A percentile compares a stretch with the other conserved stretches of the same genome.
Evolutionary conservation across 2,888 invertebrate genomes (phyloP).

Genomic region (Ectropis crepuscularia): DNA sequence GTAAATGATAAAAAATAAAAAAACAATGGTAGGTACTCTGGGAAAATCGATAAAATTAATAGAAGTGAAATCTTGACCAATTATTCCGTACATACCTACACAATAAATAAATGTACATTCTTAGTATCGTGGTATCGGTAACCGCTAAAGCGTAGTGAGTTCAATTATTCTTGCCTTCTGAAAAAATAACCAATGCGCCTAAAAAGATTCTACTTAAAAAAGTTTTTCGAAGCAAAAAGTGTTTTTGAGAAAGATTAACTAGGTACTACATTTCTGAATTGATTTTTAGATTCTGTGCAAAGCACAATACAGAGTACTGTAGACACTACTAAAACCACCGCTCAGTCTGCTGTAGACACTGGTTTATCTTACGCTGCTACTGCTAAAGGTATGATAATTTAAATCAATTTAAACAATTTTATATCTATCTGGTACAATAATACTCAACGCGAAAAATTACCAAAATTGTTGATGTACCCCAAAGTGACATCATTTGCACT

Average conservation of each 20-base stretch:
- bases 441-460: background rate
- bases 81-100: too few species aligned
- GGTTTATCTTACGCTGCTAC: constrained; percentile 54
- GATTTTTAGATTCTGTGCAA: constrained; percentile 54
- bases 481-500: constrained; percentile 32
- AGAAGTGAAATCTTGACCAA: too few species aligned
- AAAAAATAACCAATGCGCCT: too few species aligned
- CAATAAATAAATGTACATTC: too few species aligned
- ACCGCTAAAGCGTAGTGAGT: too few species aligned
- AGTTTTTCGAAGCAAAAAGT: too few species aligned
- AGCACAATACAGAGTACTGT: constrained; percentile 54
- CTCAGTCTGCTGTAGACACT: constrained; percentile 59
- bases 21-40: too few species aligned
- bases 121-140: too few species aligned
- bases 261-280: constrained; percentile 8
- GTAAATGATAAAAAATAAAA: constrained; percentile 41
- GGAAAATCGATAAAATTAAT: too few species aligned
- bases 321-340: constrained; percentile 59
- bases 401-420: background rate
- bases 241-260: too few species aligned
- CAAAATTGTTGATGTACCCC: constrained; percentile 13
- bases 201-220: too few species aligned
- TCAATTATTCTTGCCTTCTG: too few species aligned
- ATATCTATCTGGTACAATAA: constrained; percentile 12
- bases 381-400: constrained; percentile 50